phyloP scores from a whole-genome alignment of 2,888 invertebrate species.

The Galeruca laticollis region DNA sequence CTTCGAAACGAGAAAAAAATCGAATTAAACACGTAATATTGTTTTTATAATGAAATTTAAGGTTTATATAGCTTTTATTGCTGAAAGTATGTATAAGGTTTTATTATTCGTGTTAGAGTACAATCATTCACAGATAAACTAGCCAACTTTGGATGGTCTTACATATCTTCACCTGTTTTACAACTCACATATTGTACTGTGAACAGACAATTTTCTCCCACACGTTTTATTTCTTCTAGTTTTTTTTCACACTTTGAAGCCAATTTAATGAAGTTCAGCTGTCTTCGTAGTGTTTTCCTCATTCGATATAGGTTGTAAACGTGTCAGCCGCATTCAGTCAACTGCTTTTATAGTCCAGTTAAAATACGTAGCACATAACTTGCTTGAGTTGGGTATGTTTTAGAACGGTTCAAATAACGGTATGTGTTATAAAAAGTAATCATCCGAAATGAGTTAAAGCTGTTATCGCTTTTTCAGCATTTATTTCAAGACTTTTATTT shows the following conservation, averaged over 20 bases:
- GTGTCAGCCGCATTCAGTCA: slow-evolving; percentile 56
- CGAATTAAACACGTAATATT: too few relatives aligned
- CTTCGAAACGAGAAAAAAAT: too few relatives aligned
- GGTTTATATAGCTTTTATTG: too few relatives aligned
- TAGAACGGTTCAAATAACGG: neutral
- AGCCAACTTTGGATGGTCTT: neutral
- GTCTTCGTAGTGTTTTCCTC: slow-evolving; percentile 40
- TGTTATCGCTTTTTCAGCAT: too few relatives aligned
- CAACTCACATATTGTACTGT: neutral
- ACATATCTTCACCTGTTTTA: neutral
- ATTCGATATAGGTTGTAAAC: slow-evolving; percentile 55
- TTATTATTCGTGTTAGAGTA: too few relatives aligned
- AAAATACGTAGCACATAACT: neutral
- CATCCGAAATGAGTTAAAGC: neutral
- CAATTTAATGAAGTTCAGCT: slow-evolving; percentile 34
- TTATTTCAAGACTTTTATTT: neutral
- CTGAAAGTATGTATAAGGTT: too few relatives aligned
- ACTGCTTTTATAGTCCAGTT: slow-evolving; percentile 14
- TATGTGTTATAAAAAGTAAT: neutral
- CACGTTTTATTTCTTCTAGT: slow-evolving; percentile 8
- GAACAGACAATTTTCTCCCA: slow-evolving; percentile 3
- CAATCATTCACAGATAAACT: too few relatives aligned
- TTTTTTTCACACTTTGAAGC: slow-evolving; percentile 22
- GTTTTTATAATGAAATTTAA: too few relatives aligned
- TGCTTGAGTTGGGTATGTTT: neutral